phyloP scores from a whole-genome alignment of 2,888 invertebrate species.

The Hypolimnas misippus region DNA sequence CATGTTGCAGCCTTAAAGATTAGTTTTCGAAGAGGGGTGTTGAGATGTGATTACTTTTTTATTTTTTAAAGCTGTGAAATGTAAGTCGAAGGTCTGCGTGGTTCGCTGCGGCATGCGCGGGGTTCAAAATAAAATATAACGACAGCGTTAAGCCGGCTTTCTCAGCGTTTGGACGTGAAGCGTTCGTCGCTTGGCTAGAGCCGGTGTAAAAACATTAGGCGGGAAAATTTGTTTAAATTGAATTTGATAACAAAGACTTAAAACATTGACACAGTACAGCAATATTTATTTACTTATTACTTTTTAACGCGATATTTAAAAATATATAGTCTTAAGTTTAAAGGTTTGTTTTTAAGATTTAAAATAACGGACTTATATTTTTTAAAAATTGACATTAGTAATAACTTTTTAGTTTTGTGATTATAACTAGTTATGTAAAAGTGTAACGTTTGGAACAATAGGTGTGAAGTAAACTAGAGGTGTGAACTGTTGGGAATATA shows the following conservation, averaged over 20 bases:
- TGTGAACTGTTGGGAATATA: conserved; percentile 41
- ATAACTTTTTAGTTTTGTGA: conserved; percentile 16
- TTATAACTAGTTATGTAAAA: conserved; percentile 30
- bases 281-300: background rate
- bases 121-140: conserved; percentile 78
- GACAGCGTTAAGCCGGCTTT: conserved; percentile 76
- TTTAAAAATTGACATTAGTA: background rate
- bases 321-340: background rate
- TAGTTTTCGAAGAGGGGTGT: background rate
- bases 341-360: background rate
- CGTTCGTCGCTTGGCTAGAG: conserved; percentile 25
- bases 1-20: background rate
- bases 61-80: conserved; percentile 39
- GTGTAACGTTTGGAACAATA: conserved; percentile 41
- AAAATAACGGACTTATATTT: conserved; percentile 2
- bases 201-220: conserved; percentile 57
- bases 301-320: background rate
- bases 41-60: conserved; percentile 30
- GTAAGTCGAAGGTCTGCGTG: conserved; percentile 42
- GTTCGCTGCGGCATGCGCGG: conserved; percentile 48
- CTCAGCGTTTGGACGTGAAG: conserved; percentile 67
- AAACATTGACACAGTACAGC: background rate
- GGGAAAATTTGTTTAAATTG: conserved; percentile 59
- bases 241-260: background rate
- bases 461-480: conserved; percentile 42